Percentiles rank a stretch among this genome's conserved stretches.
phyloP scores from a whole-genome alignment of 2,888 invertebrate species.

The Idaea dimidiata region DNA sequence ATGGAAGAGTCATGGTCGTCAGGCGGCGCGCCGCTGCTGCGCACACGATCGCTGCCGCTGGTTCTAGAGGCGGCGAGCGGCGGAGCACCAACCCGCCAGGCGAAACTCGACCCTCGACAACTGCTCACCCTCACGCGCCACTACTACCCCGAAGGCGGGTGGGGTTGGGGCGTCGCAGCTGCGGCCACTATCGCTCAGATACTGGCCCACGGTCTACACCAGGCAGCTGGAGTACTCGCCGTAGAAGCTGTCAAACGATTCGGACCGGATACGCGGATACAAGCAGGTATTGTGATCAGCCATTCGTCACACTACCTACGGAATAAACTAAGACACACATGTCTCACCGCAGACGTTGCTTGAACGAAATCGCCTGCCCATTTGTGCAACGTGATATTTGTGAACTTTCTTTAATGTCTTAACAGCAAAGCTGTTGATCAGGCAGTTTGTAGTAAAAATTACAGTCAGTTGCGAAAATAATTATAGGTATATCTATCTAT shows the following conservation, averaged over 20 bases:
- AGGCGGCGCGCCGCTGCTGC: constrained; percentile 82
- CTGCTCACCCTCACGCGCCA: constrained; percentile 87
- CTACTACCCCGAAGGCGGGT: constrained; percentile 93
- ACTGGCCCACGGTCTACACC: constrained; percentile 87
- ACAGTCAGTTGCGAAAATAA: too few species aligned
- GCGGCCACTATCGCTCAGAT: constrained; percentile 88
- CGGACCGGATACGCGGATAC: constrained; percentile 80
- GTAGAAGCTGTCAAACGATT: constrained; percentile 82
- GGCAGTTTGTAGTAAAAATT: too few species aligned
- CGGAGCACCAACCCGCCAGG: constrained; percentile 68
- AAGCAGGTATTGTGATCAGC: constrained; percentile 80
- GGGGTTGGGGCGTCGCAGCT: constrained; percentile 91
- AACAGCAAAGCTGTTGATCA: too few species aligned
- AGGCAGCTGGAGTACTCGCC: constrained; percentile 82
- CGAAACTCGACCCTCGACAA: constrained; percentile 78
- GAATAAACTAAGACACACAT: too few species aligned
- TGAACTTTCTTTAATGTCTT: too few species aligned
- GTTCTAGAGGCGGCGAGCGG: constrained; percentile 78
- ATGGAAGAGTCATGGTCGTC: constrained; percentile 81
- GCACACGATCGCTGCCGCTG: constrained; percentile 85
- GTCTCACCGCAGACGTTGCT: too few species aligned
- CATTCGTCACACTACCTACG: too few species aligned
- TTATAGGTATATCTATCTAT: too few species aligned
- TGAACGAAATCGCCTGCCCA: too few species aligned
- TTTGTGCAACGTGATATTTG: too few species aligned